Conservation (phyloP, 1,140 invertebrate genomes). For the Drosophila sucinea region DNA sequence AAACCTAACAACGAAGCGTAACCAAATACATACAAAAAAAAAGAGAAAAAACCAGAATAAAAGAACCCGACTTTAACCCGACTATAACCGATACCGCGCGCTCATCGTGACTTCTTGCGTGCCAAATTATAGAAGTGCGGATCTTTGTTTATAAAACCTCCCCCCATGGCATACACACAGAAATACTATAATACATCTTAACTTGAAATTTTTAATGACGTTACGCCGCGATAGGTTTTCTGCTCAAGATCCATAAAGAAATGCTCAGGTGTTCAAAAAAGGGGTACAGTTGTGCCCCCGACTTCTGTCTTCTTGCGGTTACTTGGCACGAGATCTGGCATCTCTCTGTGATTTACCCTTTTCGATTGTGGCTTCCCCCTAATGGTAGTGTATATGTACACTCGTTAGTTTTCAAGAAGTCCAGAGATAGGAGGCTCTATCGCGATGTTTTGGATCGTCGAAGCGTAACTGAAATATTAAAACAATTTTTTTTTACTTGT, state of each 20-base stretch:
- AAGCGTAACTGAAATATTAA: slow-evolving; percentile 83
- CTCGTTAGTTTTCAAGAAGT: slow-evolving; percentile 65
- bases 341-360: slow-evolving; percentile 75
- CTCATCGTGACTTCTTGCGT: slow-evolving; percentile 35
- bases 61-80: slow-evolving; percentile 27
- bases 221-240: slow-evolving; percentile 80
- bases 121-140: slow-evolving; percentile 11
- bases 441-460: slow-evolving; percentile 73
- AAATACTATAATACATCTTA: slow-evolving; percentile 49
- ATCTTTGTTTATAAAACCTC: slow-evolving; percentile 16
- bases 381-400: slow-evolving; percentile 16
- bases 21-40: slow-evolving; percentile 42
- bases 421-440: slow-evolving; percentile 63
- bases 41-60: slow-evolving; percentile 14
- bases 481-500: slow-evolving; percentile 63
- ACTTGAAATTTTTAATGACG: slow-evolving; percentile 79
- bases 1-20: slow-evolving; percentile 68
- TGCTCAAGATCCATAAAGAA: slow-evolving; percentile 81
- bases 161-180: neutral
- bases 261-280: slow-evolving; percentile 72
- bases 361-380: slow-evolving; percentile 47
- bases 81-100: slow-evolving; percentile 42
- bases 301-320: slow-evolving; percentile 55
- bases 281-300: slow-evolving; percentile 44
- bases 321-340: slow-evolving; percentile 68